Conservation (phyloP, 2,888 invertebrate species). For the Cheilosia vernalis region DNA sequence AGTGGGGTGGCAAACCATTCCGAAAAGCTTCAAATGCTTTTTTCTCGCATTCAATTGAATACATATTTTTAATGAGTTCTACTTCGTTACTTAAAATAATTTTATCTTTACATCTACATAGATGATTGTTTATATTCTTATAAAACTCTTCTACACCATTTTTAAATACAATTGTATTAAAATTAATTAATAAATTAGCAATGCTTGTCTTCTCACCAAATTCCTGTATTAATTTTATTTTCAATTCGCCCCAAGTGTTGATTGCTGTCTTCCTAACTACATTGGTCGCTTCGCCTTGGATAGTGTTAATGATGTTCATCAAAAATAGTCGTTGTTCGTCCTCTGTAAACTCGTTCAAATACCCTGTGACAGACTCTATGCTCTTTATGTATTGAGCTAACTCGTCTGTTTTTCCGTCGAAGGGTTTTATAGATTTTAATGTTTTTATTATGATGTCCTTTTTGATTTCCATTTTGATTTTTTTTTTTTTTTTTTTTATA, state of each 20-base stretch:
- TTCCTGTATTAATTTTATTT: too few relatives aligned
- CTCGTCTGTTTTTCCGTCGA: not conserved
- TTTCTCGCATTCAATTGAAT: slow-evolving; percentile 7
- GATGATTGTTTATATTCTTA: slow-evolving; percentile 30
- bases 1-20: slow-evolving; percentile 8
- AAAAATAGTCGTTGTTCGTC: slow-evolving; percentile 7
- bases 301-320: slow-evolving; percentile 3
- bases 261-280: not conserved
- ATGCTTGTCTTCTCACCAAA: too few relatives aligned
- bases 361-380: not conserved
- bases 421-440: not conserved
- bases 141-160: slow-evolving; percentile 34
- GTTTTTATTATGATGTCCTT: not conserved
- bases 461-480: too few relatives aligned
- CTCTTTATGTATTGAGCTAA: not conserved
- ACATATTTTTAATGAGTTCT: slow-evolving; percentile 10
- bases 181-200: too few relatives aligned
- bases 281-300: not conserved
- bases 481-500: too few relatives aligned
- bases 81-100: slow-evolving; percentile 5
- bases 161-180: not conserved
- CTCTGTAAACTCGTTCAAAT: not conserved
- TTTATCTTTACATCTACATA: slow-evolving; percentile 12
- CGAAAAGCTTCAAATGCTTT: not conserved
- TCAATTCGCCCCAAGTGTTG: too few relatives aligned